A percentile compares a stretch with the other conserved stretches of the same genome.
These are phyloP conservation scores for Saccostrea cuccullata DNA, from an alignment of 1,140 invertebrate species.

Conservation along the genomic window DNA sequence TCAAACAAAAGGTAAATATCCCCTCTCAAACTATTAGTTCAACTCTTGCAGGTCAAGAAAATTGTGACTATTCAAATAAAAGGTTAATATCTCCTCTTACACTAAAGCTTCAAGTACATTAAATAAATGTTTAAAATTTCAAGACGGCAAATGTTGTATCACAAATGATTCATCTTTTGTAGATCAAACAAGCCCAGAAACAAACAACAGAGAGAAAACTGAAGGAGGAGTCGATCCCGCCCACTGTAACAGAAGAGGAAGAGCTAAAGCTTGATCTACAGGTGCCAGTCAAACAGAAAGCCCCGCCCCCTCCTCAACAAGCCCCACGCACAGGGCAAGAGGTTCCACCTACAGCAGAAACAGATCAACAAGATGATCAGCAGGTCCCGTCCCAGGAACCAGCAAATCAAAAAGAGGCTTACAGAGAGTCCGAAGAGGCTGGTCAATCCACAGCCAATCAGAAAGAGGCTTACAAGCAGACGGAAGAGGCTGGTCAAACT, in stretches of 20 bases:
- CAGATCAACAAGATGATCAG: constrained; percentile 53
- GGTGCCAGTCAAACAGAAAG: constrained; percentile 53
- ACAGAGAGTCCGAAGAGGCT: too few species aligned
- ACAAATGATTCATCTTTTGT: constrained; percentile 3
- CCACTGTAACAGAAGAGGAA: constrained; percentile 58
- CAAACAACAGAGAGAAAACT: constrained; percentile 68
- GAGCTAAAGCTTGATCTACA: constrained; percentile 59
- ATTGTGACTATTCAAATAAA: too few species aligned
- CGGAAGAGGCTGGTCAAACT: neutral
- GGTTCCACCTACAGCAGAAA: neutral
- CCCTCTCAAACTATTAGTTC: too few species aligned
- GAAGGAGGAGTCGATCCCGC: constrained; percentile 60
- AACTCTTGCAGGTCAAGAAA: too few species aligned
- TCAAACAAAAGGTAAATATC: neutral
- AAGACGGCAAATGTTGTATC: neutral
- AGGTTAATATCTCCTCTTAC: too few species aligned
- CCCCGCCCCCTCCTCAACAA: constrained; percentile 50
- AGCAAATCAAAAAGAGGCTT: too few species aligned
- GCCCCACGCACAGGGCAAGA: constrained; percentile 13
- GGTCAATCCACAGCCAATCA: too few species aligned
- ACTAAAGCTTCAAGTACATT: too few species aligned
- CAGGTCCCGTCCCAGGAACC: constrained; percentile 4
- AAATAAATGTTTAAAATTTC: neutral
- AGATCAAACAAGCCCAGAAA: constrained; percentile 74
- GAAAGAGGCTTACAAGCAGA: constrained; percentile 49